Percentiles rank a stretch among this genome's conserved stretches.
These are phyloP conservation scores for Beris chalybata DNA, from an alignment of 2,888 invertebrate genomes.

Conservation along the genomic window DNA sequence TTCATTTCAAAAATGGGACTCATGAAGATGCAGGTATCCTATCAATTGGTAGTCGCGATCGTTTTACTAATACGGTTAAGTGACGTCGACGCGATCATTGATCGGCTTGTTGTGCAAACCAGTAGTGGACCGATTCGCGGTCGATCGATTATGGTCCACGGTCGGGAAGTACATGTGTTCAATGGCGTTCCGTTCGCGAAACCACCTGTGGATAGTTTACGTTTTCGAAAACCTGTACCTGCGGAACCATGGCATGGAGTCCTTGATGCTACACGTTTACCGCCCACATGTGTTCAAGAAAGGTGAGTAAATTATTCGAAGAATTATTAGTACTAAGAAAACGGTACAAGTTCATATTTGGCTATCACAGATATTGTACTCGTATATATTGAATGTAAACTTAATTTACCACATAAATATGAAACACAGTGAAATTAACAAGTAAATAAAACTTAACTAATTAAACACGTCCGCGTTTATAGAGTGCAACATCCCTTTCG, in stretches of 20 bases:
- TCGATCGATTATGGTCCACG: constrained; percentile 76
- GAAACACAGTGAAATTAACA: no score
- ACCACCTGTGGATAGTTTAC: constrained; percentile 80
- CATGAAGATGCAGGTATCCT: background rate
- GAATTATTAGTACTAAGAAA: no score
- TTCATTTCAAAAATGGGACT: no score
- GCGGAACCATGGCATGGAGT: constrained; percentile 87
- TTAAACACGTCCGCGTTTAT: no score
- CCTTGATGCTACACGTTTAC: constrained; percentile 75
- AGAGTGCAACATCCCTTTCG: no score
- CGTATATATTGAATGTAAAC: no score
- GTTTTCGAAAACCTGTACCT: constrained; percentile 84
- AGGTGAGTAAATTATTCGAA: constrained; percentile 52
- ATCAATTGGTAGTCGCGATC: constrained; percentile 42
- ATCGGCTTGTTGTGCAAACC: constrained; percentile 81
- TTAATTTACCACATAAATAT: no score
- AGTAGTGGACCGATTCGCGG: constrained; percentile 81
- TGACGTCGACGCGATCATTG: constrained; percentile 56
- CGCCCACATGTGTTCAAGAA: constrained; percentile 88
- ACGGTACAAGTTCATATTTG: no score
- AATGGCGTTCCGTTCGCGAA: constrained; percentile 91
- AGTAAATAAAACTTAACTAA: no score
- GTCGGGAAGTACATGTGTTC: constrained; percentile 84
- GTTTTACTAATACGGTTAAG: constrained; percentile 46
- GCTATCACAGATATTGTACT: no score